Evolutionary conservation across 2,113 vertebrate genomes (phyloP).

Genomic region (Carollia perspicillata): DNA sequence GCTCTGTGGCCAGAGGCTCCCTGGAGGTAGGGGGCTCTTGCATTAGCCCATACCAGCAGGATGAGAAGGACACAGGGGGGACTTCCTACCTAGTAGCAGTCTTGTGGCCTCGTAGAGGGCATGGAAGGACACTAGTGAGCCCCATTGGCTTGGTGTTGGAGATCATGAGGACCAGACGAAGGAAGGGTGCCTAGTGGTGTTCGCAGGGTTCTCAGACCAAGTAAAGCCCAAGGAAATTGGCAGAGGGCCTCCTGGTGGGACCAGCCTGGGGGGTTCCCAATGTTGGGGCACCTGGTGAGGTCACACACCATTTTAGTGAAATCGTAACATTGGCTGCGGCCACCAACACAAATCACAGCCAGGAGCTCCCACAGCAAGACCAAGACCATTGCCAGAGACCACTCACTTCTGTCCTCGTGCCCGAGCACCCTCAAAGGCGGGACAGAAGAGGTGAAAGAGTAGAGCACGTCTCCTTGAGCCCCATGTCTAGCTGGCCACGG

Average conservation of each 20-base stretch:
- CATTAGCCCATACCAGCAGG: neutral
- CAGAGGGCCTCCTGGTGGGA: neutral
- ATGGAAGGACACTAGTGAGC: neutral
- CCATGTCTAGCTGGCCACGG: neutral
- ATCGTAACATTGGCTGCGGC: neutral
- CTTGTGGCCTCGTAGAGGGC: neutral
- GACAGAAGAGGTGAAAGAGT: neutral
- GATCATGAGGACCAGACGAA: neutral
- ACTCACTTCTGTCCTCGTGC: neutral
- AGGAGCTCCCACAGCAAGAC: neutral
- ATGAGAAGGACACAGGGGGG: neutral
- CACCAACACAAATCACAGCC: fast-evolving
- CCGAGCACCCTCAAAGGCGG: neutral
- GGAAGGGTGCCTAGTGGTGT: neutral
- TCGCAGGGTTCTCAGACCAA: neutral
- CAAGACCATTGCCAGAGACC: neutral
- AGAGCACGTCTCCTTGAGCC: neutral
- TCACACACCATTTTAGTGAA: neutral
- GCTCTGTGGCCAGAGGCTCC: neutral
- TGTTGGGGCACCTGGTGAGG: neutral
- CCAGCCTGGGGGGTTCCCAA: neutral
- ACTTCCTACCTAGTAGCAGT: neutral
- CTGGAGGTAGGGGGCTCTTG: neutral
- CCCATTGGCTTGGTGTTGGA: neutral
- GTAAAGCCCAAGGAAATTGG: neutral